These are phyloP conservation scores for Eristalinus aeneus DNA, from an alignment of 2,888 invertebrate genomes.

Conservation along the genomic window DNA sequence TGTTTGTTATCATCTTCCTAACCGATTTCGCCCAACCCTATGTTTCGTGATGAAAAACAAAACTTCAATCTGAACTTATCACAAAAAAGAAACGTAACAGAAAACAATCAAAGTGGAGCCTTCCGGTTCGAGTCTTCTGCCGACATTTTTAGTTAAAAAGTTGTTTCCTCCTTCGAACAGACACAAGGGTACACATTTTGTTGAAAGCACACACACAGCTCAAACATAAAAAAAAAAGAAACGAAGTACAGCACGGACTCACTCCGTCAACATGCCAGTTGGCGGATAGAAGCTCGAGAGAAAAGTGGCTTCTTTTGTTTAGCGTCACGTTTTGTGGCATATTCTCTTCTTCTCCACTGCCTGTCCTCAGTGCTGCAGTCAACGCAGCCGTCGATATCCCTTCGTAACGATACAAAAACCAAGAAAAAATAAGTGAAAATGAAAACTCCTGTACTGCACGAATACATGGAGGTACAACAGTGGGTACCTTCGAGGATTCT, in stretches of 20 bases:
- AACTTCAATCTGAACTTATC: conserved; percentile 43
- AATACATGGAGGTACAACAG: conserved; percentile 51
- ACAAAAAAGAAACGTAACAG: conserved; percentile 32
- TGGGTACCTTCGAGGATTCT: conserved; percentile 65
- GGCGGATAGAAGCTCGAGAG: conserved; percentile 66
- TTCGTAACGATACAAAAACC: conserved; percentile 47
- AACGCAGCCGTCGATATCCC: conserved; percentile 66
- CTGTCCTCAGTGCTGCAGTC: conserved; percentile 64
- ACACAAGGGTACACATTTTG: conserved; percentile 55
- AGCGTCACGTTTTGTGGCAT: conserved; percentile 72
- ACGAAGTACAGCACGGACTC: conserved; percentile 10
- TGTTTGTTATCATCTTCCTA: background rate
- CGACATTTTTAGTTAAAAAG: conserved; percentile 69
- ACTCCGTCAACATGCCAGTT: conserved; percentile 73
- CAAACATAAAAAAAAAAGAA: background rate
- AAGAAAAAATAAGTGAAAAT: conserved; percentile 14
- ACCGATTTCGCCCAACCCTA: background rate
- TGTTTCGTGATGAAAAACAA: conserved; percentile 13
- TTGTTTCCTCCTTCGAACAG: conserved; percentile 63
- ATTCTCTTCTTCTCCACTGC: conserved; percentile 40
- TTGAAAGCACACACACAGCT: background rate
- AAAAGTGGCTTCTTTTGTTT: conserved; percentile 73
- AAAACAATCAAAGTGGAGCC: conserved; percentile 62
- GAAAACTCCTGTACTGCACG: conserved; percentile 11
- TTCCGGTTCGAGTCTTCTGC: conserved; percentile 60